These are phyloP conservation scores for Delichon dasypus DNA, from an alignment of 2,797 vertebrate genomes.

Conservation along the genomic window DNA sequence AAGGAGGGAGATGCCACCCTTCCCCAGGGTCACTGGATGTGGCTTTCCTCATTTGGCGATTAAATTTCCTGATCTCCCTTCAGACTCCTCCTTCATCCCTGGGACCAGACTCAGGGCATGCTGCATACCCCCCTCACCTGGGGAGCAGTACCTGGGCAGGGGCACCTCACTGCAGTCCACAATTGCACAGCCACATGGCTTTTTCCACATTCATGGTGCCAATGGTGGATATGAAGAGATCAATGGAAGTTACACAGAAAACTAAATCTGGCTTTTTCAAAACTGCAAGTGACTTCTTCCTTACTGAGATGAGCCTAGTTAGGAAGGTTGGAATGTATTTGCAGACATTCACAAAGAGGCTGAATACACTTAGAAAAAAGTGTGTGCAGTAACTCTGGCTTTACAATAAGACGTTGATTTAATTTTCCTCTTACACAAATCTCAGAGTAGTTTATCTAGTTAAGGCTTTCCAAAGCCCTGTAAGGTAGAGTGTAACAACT, in stretches of 20 bases:
- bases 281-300: not conserved
- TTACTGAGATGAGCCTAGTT: not conserved
- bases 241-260: not conserved
- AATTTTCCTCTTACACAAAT: slow-evolving; percentile 38
- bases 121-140: not conserved
- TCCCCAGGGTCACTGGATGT: not conserved
- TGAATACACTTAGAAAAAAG: not conserved
- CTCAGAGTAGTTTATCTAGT: slow-evolving; percentile 38
- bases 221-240: not conserved
- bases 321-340: not conserved
- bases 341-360: not conserved
- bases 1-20: not conserved
- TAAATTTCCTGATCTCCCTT: not conserved
- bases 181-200: not conserved
- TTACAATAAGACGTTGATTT: slow-evolving; percentile 37
- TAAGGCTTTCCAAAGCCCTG: slow-evolving; percentile 33
- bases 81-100: not conserved
- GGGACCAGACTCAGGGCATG: not conserved
- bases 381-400: not conserved
- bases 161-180: not conserved
- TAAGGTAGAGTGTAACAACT: not conserved
- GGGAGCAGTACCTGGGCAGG: not conserved
- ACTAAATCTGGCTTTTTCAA: slow-evolving; percentile 4
- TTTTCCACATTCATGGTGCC: not conserved
- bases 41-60: not conserved